Evolutionary conservation across 2,888 invertebrate genomes (phyloP).

Genomic region (Cryptophagus acutangulus): DNA sequence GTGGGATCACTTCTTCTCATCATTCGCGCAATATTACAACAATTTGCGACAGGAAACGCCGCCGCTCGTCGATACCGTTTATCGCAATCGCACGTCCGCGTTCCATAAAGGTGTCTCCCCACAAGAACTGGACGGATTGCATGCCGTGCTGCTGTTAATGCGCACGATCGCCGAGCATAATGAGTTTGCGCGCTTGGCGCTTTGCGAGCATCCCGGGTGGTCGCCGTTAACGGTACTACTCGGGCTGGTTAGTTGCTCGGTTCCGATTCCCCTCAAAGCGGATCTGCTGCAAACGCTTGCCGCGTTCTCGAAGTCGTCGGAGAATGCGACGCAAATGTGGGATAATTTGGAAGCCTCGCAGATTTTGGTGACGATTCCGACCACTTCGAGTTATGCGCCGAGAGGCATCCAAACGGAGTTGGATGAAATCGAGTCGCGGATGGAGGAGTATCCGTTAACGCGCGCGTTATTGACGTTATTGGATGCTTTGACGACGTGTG

Average conservation of each 20-base stretch:
- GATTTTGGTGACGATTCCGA: slow-evolving; percentile 65
- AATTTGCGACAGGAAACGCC: slow-evolving; percentile 66
- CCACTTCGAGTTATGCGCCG: slow-evolving; percentile 59
- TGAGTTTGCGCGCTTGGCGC: slow-evolving; percentile 71
- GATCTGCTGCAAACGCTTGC: slow-evolving; percentile 74
- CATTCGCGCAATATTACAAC: slow-evolving; percentile 68
- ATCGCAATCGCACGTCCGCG: slow-evolving; percentile 40
- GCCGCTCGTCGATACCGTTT: slow-evolving; percentile 61
- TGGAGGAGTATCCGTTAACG: slow-evolving; percentile 86
- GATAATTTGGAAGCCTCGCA: slow-evolving; percentile 78
- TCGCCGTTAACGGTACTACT: slow-evolving; percentile 74
- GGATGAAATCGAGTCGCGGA: slow-evolving; percentile 85
- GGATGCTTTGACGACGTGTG: slow-evolving; percentile 65
- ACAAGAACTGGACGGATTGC: slow-evolving; percentile 79
- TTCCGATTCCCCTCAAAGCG: slow-evolving; percentile 81
- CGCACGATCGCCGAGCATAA: slow-evolving; percentile 74
- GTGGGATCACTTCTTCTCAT: slow-evolving; percentile 82
- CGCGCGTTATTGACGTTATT: slow-evolving; percentile 70
- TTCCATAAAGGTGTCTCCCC: slow-evolving; percentile 65
- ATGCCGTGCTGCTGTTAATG: slow-evolving; percentile 74
- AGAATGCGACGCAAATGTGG: slow-evolving; percentile 79
- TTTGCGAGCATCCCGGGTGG: slow-evolving; percentile 88
- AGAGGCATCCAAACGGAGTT: slow-evolving; percentile 75
- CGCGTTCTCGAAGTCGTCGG: slow-evolving; percentile 71
- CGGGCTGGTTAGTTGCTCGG: slow-evolving; percentile 79